Evolutionary conservation across 2,888 invertebrate genomes (phyloP).

Genomic region (Syritta pipiens): DNA sequence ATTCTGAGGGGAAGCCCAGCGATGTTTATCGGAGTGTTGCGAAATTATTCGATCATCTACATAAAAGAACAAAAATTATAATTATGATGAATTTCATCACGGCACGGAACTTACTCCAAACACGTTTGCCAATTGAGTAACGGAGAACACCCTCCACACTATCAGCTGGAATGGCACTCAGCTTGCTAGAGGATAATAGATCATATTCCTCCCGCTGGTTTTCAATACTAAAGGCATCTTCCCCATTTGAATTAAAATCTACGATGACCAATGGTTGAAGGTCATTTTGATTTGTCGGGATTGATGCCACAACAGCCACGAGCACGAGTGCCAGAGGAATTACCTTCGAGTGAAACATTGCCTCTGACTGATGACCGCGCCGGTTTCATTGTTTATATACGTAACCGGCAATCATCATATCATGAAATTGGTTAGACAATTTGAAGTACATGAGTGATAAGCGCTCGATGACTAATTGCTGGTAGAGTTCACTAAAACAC

Average conservation of each 20-base stretch:
- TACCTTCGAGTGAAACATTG: slow-evolving; percentile 3
- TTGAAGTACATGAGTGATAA: slow-evolving; percentile 23
- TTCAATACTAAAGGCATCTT: background rate
- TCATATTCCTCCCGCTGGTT: no score
- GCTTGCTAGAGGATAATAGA: background rate
- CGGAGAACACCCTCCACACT: background rate
- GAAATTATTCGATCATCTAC: slow-evolving; percentile 65
- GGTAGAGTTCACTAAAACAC: background rate
- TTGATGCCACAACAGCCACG: background rate
- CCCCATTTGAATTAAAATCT: background rate
- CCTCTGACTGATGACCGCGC: background rate
- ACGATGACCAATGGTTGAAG: slow-evolving; percentile 4
- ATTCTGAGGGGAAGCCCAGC: slow-evolving; percentile 51
- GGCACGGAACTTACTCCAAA: background rate
- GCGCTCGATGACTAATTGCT: slow-evolving; percentile 2
- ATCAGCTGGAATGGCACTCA: background rate
- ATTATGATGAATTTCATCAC: background rate
- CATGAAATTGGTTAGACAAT: background rate
- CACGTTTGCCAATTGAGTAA: slow-evolving; percentile 16
- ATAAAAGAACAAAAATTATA: background rate
- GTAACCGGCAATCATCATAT: background rate
- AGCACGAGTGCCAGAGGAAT: background rate
- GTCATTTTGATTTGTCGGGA: background rate
- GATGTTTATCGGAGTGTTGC: slow-evolving; percentile 26
- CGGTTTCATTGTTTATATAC: no score